phyloP scores from a whole-genome alignment of 1,140 invertebrate genomes.

The honey bee (Apis mellifera) region DNA sequence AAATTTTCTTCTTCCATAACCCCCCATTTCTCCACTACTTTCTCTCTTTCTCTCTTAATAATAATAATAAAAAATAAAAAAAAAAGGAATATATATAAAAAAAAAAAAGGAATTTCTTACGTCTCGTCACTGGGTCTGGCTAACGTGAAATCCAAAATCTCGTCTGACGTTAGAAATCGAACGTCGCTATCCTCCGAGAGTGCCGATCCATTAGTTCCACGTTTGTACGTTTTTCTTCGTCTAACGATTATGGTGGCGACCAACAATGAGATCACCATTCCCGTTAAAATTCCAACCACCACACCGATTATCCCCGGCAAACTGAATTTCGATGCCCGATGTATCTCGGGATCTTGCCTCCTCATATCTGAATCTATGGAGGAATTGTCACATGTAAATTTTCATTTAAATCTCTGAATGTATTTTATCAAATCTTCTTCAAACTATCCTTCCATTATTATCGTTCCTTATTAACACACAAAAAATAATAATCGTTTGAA shows the following conservation, averaged over 20 bases:
- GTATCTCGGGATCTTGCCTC: slow-evolving; percentile 58
- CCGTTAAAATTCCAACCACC: slow-evolving; percentile 68
- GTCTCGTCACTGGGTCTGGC: slow-evolving; percentile 74
- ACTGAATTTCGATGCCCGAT: slow-evolving; percentile 56
- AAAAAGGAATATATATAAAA: too few relatives aligned
- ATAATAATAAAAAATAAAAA: not conserved
- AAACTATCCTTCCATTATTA: too few relatives aligned
- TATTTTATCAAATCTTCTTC: too few relatives aligned
- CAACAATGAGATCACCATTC: slow-evolving; percentile 59
- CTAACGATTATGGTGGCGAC: slow-evolving; percentile 67
- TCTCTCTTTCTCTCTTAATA: not conserved
- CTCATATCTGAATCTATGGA: slow-evolving; percentile 56
- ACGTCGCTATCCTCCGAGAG: slow-evolving; percentile 82
- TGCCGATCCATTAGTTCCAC: slow-evolving; percentile 70
- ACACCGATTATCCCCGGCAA: slow-evolving; percentile 68
- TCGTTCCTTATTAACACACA: too few relatives aligned
- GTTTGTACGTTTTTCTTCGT: slow-evolving; percentile 72
- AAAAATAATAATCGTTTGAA: too few relatives aligned
- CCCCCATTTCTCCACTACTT: not conserved
- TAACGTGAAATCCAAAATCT: slow-evolving; percentile 82
- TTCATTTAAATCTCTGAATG: too few relatives aligned
- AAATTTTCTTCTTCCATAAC: not conserved
- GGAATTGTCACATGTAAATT: not conserved
- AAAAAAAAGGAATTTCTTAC: not conserved
- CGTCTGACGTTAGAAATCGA: slow-evolving; percentile 82